These are phyloP conservation scores for Sebastes variabilis DNA, from an alignment of 2,797 vertebrate species.

Conservation along the genomic window DNA sequence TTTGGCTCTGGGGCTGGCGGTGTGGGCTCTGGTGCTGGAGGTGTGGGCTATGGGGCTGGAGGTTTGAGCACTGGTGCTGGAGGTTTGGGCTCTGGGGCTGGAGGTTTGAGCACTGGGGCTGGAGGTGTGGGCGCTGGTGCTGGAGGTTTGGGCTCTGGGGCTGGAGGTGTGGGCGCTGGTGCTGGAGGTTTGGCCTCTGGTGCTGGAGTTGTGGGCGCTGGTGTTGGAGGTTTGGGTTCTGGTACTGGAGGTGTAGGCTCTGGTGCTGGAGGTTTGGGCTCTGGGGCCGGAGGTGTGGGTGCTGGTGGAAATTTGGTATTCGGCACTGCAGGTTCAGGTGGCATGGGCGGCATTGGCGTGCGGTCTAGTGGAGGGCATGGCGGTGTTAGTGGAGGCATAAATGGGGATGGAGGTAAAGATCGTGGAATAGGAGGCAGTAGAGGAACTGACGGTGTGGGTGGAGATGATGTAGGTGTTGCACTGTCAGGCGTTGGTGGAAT, in stretches of 20 bases:
- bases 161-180: background rate
- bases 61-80: background rate
- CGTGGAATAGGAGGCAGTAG: slow-evolving; percentile 4
- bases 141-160: background rate
- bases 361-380: slow-evolving; percentile 6
- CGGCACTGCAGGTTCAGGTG: slow-evolving; percentile 5
- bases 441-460: background rate
- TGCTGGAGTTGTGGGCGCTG: too few relatives aligned
- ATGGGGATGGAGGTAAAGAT: slow-evolving; percentile 7
- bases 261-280: background rate
- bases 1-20: background rate
- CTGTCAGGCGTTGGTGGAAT: slow-evolving; percentile 32
- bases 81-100: background rate
- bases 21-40: background rate
- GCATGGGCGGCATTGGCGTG: background rate
- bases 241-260: background rate
- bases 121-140: background rate
- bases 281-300: background rate
- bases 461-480: slow-evolving; percentile 20
- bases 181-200: background rate
- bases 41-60: accelerated
- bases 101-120: background rate
- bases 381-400: background rate
- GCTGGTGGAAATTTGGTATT: background rate
- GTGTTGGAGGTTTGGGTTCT: background rate